Base-by-base conservation (phyloP, 2,888 invertebrate species). In the Deilephila elpenor region DNA sequence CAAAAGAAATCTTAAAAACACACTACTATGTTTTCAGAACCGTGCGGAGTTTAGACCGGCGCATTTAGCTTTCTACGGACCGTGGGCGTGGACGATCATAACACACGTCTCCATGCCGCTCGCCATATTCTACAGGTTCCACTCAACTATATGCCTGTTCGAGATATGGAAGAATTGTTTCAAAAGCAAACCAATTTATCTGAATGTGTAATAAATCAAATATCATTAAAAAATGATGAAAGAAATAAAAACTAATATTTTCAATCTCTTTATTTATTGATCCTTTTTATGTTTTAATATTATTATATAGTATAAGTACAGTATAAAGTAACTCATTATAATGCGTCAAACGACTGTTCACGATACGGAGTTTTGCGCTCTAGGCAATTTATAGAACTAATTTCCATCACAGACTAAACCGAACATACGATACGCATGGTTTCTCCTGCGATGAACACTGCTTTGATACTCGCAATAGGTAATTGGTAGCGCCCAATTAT, bases 151-250 rank as follows among this genome's bases (percentile, higher is more conserved):
- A 80, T 98, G 98, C 88, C 95, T 98, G 29, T 98, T 98, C 84
- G 98, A 98, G 89, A 97, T 98, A 74, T 98, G 98, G 98, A 98
- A 98, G 88, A 96, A 97, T 77, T 97, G 98, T 71, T 98, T 98
- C 91, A 98, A 98, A 86, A 96, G 96, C 79, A 94, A 93, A 86
- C 94, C 93, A 0, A 82, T 93, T 6, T 93, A 92, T 75, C 83
- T 94, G 56, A 96, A 96, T 78, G 89, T 93, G 25, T 93, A 82
- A 80, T 71, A 61, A n/a, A 70, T 59, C 44, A 44, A 44, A 37
- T 14, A 61, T 20, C 14, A 44, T 44, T 1, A 8, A 25, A 64
- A 20, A 51, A 67, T 25, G 11, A 2, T 44, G 0, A 19, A n/a
- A 44, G 44, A 67, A 51, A 25, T 25, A 51, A 67, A 25, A 67